Evolutionary conservation across 2,888 invertebrate genomes (phyloP).

Genomic region (Volucella zonaria): DNA sequence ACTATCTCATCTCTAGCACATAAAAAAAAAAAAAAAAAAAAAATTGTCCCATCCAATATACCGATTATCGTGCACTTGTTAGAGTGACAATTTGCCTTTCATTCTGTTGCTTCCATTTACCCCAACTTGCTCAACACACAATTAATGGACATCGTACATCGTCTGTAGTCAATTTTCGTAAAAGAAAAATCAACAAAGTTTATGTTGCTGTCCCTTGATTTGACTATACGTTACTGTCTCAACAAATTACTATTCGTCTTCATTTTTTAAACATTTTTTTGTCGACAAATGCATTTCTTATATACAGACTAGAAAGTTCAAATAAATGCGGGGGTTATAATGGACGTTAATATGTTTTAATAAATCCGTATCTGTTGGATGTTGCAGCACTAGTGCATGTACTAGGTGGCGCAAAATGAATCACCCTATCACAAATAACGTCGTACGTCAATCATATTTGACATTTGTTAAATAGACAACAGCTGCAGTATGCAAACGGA

Average conservation of each 20-base stretch:
- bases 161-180: conserved; percentile 61
- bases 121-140: not conserved
- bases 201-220: conserved; percentile 14
- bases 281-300: too few species aligned
- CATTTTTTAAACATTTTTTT: too few species aligned
- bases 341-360: too few species aligned
- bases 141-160: conserved; percentile 32
- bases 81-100: conserved; percentile 58
- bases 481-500: too few species aligned
- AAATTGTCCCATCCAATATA: conserved; percentile 59
- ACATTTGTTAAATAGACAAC: too few species aligned
- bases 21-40: not conserved
- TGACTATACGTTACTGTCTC: not conserved
- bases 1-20: conserved; percentile 11
- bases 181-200: conserved; percentile 40
- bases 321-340: too few species aligned
- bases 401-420: too few species aligned
- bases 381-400: too few species aligned
- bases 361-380: too few species aligned
- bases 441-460: too few species aligned
- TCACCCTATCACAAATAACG: too few species aligned
- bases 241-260: conserved; percentile 2
- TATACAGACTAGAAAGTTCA: too few species aligned
- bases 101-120: not conserved
- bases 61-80: conserved; percentile 52